phyloP scores from a whole-genome alignment of 2,888 invertebrate genomes.

The Himalopsyche kuldschensis region DNA sequence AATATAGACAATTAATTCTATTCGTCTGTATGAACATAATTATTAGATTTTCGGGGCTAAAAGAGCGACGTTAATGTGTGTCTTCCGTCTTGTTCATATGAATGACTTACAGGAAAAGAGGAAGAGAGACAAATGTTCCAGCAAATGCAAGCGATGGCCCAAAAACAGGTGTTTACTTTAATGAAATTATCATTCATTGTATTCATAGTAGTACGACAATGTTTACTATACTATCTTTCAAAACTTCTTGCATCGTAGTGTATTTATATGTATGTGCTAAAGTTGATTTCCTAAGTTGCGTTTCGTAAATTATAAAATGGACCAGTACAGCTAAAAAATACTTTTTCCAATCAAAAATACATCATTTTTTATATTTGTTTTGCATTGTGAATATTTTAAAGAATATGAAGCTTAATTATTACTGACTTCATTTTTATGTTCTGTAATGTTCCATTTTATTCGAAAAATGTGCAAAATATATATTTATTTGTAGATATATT shows the following conservation, averaged over 20 bases:
- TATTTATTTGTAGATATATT: neutral
- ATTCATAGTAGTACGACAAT: neutral
- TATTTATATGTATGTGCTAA: neutral
- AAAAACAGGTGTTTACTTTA: conserved; percentile 78
- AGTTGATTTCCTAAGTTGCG: neutral
- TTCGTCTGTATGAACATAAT: too few species aligned
- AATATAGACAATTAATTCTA: too few species aligned
- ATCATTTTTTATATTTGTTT: too few species aligned
- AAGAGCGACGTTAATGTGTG: neutral
- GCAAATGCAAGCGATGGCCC: conserved; percentile 95
- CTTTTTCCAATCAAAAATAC: too few species aligned
- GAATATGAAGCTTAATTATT: too few species aligned
- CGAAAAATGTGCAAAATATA: neutral
- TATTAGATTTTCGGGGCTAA: neutral
- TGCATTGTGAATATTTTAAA: too few species aligned
- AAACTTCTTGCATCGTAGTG: neutral
- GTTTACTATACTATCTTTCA: neutral
- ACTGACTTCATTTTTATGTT: neutral
- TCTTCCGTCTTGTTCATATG: conserved; percentile 10
- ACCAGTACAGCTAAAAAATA: neutral
- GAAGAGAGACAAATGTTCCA: conserved; percentile 95
- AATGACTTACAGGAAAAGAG: conserved; percentile 82
- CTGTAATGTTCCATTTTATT: neutral
- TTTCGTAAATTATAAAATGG: neutral
- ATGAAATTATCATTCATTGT: conserved; percentile 7